These are phyloP conservation scores for Drosophila lacteicornis DNA, from an alignment of 1,140 invertebrate genomes.

Conservation along the genomic window DNA sequence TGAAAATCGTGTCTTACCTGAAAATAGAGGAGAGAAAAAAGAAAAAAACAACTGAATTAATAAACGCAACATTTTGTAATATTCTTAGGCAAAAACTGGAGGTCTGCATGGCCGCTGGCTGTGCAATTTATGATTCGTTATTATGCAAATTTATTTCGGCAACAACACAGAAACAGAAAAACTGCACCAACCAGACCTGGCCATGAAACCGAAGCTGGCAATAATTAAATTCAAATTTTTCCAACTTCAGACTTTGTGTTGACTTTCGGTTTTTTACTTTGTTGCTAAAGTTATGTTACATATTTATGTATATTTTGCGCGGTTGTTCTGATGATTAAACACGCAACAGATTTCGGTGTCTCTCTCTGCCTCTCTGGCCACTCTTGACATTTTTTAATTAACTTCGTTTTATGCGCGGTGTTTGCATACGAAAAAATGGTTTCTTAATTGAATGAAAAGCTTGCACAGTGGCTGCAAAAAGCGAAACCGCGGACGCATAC, in stretches of 20 bases:
- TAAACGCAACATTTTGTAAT: conserved; percentile 41
- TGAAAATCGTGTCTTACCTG: conserved; percentile 50
- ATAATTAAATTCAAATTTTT: conserved; percentile 64
- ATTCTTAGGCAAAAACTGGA: conserved; percentile 6
- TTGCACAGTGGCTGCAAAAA: conserved; percentile 43
- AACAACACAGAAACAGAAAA: conserved; percentile 21
- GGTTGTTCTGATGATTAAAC: conserved; percentile 39
- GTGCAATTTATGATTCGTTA: conserved; percentile 64
- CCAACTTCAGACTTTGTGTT: conserved; percentile 39
- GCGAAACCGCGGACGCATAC: conserved; percentile 37
- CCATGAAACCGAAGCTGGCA: conserved; percentile 69
- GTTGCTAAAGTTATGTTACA: conserved; percentile 7
- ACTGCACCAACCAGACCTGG: conserved; percentile 43
- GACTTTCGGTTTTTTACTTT: conserved; percentile 45
- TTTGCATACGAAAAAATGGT: conserved; percentile 46
- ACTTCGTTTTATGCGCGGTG: conserved; percentile 14
- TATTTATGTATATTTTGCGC: conserved; percentile 2
- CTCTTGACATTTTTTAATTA: conserved; percentile 57
- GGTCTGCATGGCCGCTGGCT: conserved; percentile 14
- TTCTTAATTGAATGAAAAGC: conserved; percentile 44
- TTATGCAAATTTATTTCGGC: conserved; percentile 66
- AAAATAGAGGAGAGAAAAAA: conserved; percentile 33
- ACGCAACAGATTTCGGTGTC: conserved; percentile 31
- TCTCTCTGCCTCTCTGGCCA: conserved; percentile 11
- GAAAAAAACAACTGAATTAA: conserved; percentile 28